Evolutionary conservation across 1,140 invertebrate species (phyloP), one percentile per base, ranked within the genome.

Genomic region (Sitophilus oryzae): DNA sequence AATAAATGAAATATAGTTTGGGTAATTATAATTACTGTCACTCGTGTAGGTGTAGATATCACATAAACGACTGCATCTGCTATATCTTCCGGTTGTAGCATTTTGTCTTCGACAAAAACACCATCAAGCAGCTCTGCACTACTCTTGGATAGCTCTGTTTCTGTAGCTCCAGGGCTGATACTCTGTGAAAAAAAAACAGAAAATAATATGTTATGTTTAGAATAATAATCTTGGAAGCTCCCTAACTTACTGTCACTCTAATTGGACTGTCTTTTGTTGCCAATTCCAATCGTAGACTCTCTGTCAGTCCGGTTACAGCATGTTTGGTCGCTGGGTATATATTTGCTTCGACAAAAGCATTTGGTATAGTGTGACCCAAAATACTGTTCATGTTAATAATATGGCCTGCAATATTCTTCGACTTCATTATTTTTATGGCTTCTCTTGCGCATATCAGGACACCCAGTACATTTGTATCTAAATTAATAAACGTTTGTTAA

Each of bases 321-420:
- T 79, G 78, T 74, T 90, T 90, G 15, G 79, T 81, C 9, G 80
- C 77, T 1, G 76, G 58, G 66, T 89, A 89, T 34, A 84, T 65
- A 59, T 65, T 75, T 0, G 58, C 35, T 2, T 57, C 38, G 0
- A 70, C 55, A 2, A 65, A 21, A 9, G 55, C 10, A 11, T 66
- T 61, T 2, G 76, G 73, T 1, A 77, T 63, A 19, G 62, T 68
- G 55, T 80, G 79, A 0, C 79, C 80, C 0, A 68, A 70, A 38
- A 80, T 48, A 56, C 79, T 87, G 67, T 83, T 86, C 1, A 91
- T 76, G 42, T 85, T 79, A 22, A 89, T 74, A 23, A 90, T 80
- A 52, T 89, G 84, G 0, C 87, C 88, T 52, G 79, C 71, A 3
- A 82, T 74, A 0, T 74, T 74, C 1, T 78, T 73, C 55, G 78